Conservation (phyloP, 2,797 vertebrate genomes). For the Telmatherina bonti region DNA sequence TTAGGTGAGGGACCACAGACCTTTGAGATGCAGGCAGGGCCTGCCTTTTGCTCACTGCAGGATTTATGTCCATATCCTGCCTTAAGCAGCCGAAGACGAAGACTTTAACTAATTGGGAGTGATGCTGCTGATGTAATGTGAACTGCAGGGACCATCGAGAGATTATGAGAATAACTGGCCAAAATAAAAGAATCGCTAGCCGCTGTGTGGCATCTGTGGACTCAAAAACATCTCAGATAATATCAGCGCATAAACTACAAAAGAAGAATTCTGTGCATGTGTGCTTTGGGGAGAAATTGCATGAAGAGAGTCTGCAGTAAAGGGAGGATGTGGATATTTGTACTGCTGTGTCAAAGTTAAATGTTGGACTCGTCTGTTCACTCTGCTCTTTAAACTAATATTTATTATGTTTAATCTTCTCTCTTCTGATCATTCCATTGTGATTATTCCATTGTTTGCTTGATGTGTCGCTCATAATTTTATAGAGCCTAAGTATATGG, state of each 20-base stretch:
- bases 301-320: background rate
- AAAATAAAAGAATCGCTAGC: slow-evolving; percentile 51
- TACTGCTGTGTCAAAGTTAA: background rate
- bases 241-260: slow-evolving; percentile 42
- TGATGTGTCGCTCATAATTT: background rate
- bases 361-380: slow-evolving; percentile 4
- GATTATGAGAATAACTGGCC: slow-evolving; percentile 44
- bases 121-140: slow-evolving; percentile 75
- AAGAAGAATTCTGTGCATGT: slow-evolving; percentile 16
- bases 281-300: background rate
- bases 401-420: background rate
- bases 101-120: slow-evolving; percentile 64
- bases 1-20: slow-evolving; percentile 49
- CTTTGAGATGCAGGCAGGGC: slow-evolving; percentile 46
- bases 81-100: slow-evolving; percentile 65
- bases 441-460: background rate
- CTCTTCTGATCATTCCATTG: background rate
- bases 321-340: slow-evolving; percentile 14
- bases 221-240: slow-evolving; percentile 58
- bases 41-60: slow-evolving; percentile 49
- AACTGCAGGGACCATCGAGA: slow-evolving; percentile 59
- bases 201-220: slow-evolving; percentile 38
- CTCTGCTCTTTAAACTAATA: background rate
- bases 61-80: slow-evolving; percentile 77
- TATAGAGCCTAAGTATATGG: background rate